Base-by-base conservation (phyloP, 2,797 vertebrate genomes). In the Acanthopagrus latus region DNA sequence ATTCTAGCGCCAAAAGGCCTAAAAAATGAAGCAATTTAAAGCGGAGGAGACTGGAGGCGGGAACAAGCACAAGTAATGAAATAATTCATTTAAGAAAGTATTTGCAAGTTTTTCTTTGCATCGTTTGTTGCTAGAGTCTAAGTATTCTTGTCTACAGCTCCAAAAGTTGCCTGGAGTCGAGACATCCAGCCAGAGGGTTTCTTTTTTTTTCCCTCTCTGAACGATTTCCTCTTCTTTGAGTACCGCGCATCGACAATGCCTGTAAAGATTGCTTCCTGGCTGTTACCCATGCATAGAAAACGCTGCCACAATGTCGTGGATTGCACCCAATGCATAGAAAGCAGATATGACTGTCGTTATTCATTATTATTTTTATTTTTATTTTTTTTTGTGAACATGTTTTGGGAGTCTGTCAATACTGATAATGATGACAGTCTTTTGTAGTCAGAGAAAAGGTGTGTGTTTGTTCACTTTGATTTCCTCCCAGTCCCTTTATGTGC, bases 271-370 rank as follows among this genome's bases (percentile, higher is more conserved):
- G 85, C 79, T 69, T 86, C 80, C 75, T 85, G 77, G 78, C 81
- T 89, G 84, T 86, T 87, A 85, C 76, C 65, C 89, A 91, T 93
- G 89, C 88, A 92, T 90, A 86, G 88, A 82, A 79, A 90, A 75
- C 46, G 57, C 54, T 47, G 64, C 71, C 47, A 71, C 64, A 29
- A 20, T 58, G 58, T 74, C 69, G 77, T 52, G 73, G 54, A 84
- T 86, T 69, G 66, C 71, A 88, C 47, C 86, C 87, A 90, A 88
- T 91, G 89, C 89, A 90, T 90, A 89, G 80, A 92, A 89, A 91
- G 78, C 46, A 87, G 81, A 78, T 71, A 23, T 33, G 69, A 51
- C 76, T 76, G 3, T 62, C 23, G 2, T 64, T 72, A 43, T 64
- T 63, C n/a, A n/a, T n/a, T n/a, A n/a, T n/a, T n/a, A n/a, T 27